Percentiles rank a stretch among this genome's conserved stretches.
Conservation (phyloP, 2,113 vertebrate genomes). For the Marcusenius ussheri region DNA sequence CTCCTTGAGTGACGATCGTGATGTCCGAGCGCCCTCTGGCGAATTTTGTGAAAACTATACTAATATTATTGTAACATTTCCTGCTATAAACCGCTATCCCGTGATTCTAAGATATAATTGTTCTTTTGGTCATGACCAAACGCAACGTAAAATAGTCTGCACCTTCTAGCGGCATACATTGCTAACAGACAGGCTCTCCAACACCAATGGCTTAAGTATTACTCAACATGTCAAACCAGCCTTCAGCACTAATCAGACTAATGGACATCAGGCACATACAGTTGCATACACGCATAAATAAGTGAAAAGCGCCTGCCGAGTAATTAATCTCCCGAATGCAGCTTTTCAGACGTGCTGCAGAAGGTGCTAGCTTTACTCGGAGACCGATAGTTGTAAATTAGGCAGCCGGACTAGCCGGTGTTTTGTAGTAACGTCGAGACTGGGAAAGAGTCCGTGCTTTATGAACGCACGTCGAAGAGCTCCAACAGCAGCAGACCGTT, state of each 20-base stretch:
- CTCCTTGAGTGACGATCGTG: not conserved
- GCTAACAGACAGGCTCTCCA: conserved; percentile 24
- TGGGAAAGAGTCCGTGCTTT: not conserved
- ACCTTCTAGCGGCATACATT: conserved; percentile 8
- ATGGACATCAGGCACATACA: conserved; percentile 67
- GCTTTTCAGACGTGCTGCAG: conserved; percentile 61
- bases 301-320: conserved; percentile 27
- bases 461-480: not conserved
- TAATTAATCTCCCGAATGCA: conserved; percentile 65
- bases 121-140: not conserved
- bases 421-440: not conserved
- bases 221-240: conserved; percentile 51
- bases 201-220: not conserved
- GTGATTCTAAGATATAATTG: not conserved
- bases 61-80: not conserved
- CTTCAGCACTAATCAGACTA: conserved; percentile 70
- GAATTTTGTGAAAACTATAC: not conserved
- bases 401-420: not conserved
- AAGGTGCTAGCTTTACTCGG: conserved; percentile 31
- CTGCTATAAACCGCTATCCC: not conserved
- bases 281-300: conserved; percentile 67
- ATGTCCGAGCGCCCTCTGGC: conserved; percentile 37
- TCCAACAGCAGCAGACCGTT: conserved; percentile 16
- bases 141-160: not conserved
- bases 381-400: not conserved